phyloP scores from a whole-genome alignment of 1,140 invertebrate species.

The Cephus cinctus region DNA sequence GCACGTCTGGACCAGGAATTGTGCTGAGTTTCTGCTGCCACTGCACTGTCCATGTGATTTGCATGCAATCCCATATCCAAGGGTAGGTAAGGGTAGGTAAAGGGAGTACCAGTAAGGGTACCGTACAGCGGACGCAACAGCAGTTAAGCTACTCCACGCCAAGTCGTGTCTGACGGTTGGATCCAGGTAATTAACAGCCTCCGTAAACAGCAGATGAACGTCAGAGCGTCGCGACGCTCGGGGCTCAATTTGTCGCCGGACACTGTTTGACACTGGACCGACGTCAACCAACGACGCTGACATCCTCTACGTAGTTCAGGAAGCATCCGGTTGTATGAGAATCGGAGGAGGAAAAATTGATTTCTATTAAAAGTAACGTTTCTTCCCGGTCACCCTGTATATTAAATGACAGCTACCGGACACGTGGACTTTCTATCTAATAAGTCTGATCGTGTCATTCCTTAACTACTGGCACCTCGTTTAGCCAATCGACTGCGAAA shows the following conservation, averaged over 20 bases:
- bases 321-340: too few relatives aligned
- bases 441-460: too few relatives aligned
- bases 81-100: constrained; percentile 23
- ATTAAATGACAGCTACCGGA: too few relatives aligned
- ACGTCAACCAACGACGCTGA: not conserved
- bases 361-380: too few relatives aligned
- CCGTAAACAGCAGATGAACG: constrained; percentile 1
- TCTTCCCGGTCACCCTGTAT: too few relatives aligned
- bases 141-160: constrained; percentile 2
- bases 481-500: too few relatives aligned
- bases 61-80: constrained; percentile 25
- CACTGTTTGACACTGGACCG: not conserved
- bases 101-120: too few relatives aligned
- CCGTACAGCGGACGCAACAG: not conserved
- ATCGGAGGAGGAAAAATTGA: too few relatives aligned
- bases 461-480: too few relatives aligned
- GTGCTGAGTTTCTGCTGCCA: constrained; percentile 36
- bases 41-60: constrained; percentile 34
- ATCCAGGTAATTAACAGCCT: constrained; percentile 8
- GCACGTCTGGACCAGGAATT: constrained; percentile 21
- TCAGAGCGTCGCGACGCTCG: not conserved
- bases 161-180: constrained; percentile 5
- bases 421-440: too few relatives aligned
- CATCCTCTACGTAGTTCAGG: too few relatives aligned
- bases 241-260: not conserved